These are phyloP conservation scores for honey bee (Apis mellifera) DNA, from an alignment of 1,140 invertebrate species.

Conservation along the genomic window DNA sequence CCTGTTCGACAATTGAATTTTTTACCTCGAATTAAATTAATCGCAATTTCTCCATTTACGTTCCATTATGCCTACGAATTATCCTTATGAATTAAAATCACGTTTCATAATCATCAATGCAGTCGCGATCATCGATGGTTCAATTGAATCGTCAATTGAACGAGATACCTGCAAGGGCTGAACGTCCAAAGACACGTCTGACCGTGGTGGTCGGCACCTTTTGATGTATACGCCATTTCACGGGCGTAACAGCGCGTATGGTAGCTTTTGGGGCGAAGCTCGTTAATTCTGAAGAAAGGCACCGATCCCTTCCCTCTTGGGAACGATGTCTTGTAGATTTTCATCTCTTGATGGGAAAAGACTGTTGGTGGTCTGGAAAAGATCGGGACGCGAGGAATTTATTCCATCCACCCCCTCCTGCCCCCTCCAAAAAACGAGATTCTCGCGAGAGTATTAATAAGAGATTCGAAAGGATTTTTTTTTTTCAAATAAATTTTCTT, in stretches of 20 bases:
- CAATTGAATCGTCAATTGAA: constrained; percentile 9
- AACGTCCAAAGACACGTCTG: constrained; percentile 7
- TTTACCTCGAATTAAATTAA: too few species aligned
- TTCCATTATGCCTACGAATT: background rate
- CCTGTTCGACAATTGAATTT: too few species aligned
- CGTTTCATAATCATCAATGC: constrained; percentile 1
- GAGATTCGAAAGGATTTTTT: too few species aligned
- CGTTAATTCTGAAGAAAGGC: constrained; percentile 31
- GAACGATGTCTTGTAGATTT: constrained; percentile 28
- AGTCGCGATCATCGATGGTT: constrained; percentile 9
- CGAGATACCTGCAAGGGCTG: constrained; percentile 20
- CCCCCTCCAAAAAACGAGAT: too few species aligned
- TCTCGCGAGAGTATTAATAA: too few species aligned
- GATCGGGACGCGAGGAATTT: background rate
- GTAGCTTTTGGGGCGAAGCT: background rate
- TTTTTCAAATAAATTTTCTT: too few species aligned
- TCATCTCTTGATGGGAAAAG: constrained; percentile 21
- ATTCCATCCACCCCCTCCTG: too few species aligned
- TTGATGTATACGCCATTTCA: constrained; percentile 37
- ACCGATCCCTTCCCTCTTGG: constrained; percentile 3
- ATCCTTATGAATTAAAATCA: constrained; percentile 4
- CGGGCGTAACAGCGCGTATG: background rate
- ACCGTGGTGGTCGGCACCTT: constrained; percentile 26
- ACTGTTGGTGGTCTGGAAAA: constrained; percentile 5
- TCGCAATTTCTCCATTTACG: background rate